Evolutionary conservation across 2,888 invertebrate genomes (phyloP), one percentile per base, ranked within the genome.

Genomic region (Drosophila hamatofila): DNA sequence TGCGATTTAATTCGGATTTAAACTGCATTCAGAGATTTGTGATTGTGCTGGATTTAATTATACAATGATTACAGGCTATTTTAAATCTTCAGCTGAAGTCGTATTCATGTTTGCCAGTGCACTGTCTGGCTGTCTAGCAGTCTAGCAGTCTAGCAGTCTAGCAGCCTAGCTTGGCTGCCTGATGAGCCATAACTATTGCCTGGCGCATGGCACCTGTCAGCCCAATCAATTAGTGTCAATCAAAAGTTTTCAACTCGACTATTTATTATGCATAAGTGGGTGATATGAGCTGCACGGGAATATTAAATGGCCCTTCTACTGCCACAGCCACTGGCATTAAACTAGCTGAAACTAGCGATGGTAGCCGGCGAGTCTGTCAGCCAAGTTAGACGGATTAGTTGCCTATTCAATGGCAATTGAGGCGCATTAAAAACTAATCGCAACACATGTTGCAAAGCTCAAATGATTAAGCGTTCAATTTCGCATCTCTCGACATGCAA

Each of bases 361-460:
- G 2, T 7, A 12, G n/a, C 7, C 18, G 9, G 7, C 14, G 18
- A 18, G 48, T 11, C 39, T 42, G 46, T 12, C 16, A 14, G 30
- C 51, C 21, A 54, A 51, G 21, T 35, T 39, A 27, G 35, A n/a
- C 23, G 23, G 42, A 55, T 61, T 57, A 46, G 54, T 70, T 54
- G 61, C 25, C 37, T 27, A 58, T 75, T 60, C 61, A 58, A 62
- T 72, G 64, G 65, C 76, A 80, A 85, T 80, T 66, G 78, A 62
- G 54, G 33, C 42, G 69, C 62, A 80, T 80, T 80, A 72, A 80
- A 72, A 72, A 76, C 83, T 80, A 81, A 86, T 83, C 73, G 64
- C 59, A 59, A 41, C 30, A 74, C 70, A 62, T 68, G 69, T 57
- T 52, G 64, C 33, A 41, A 56, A 57, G 69, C 64, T 72, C 63